Evolutionary conservation across 2,797 vertebrate genomes (phyloP), one percentile per base, ranked within the genome.

Genomic region (Scolopax bukidnonensis): DNA sequence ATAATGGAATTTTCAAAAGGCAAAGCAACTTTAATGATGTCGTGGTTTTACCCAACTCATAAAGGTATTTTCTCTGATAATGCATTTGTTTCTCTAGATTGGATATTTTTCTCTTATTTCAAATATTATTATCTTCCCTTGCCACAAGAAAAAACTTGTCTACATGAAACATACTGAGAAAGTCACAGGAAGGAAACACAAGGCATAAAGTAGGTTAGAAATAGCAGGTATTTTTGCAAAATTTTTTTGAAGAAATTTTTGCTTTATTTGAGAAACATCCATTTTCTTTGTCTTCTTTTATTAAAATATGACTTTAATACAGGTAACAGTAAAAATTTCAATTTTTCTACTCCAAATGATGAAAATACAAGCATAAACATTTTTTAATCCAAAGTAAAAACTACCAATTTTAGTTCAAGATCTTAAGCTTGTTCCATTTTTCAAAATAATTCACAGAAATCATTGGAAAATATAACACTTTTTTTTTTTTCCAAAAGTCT

Each of bases 391-490:
- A 61, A 68, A 57, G 6, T 24, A 57, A 85, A 51, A 93, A 47
- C 13, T 4, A 54, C 20, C 64, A 33, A 17, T 60, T 83, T 80
- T 63, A 41, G 9, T 27, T 45, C 16, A 63, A 70, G 15, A 45
- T 59, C 63, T 89, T 8, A 30, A 59, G 70, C 82, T 53, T 83
- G 9, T 9, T 68, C 3, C n/a, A 64, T 81, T 43, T 87, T 60
- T 53, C 60, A 4, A 57, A 68, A 60, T 7, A 47, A 77, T 19
- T 7, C 18, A 53, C 10, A 93, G n/a, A 56, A 91, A 85, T 45
- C 3, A 6, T 84, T 50, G 11, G 3, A 1, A n/a, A 69, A 80
- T 61, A 81, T 45, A 6, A 6, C 0, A 0, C 4, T 6, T 17
- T 67, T 84, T 92, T 65, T 41, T 83, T 92, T 10, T 51, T 61